Conservation (phyloP, 2,113 vertebrate genomes). For the Anhinga anhinga region DNA sequence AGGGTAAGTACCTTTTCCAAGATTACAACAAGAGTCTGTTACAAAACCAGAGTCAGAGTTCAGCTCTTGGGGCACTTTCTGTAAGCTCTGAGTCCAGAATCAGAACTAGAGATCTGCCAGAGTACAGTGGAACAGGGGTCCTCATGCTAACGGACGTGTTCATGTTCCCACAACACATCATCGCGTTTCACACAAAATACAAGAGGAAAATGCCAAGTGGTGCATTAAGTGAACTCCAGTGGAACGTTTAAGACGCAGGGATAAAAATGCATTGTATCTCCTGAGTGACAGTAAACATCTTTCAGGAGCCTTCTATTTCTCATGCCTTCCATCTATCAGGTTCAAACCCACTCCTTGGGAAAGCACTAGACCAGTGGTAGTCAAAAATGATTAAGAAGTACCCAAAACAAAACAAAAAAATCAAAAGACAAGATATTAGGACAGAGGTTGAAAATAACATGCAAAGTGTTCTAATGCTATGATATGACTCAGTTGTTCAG, state of each 20-base stretch:
- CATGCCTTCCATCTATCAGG: not conserved
- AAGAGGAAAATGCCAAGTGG: not conserved
- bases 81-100: not conserved
- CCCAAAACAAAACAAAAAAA: not conserved
- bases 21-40: not conserved
- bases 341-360: not conserved
- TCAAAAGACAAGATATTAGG: not conserved
- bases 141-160: not conserved
- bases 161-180: not conserved
- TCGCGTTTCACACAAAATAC: not conserved
- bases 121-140: not conserved
- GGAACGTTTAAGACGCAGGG: not conserved
- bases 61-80: not conserved
- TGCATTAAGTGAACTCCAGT: not conserved
- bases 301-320: not conserved
- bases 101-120: not conserved
- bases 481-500: conserved; percentile 7
- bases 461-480: not conserved
- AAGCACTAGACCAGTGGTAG: not conserved
- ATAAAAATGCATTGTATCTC: not conserved
- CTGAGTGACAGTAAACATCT: not conserved
- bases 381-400: not conserved
- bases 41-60: conserved; percentile 21
- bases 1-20: not conserved
- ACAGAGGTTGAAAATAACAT: not conserved